phyloP scores from a whole-genome alignment of 1,140 invertebrate species.

The Drosophila littoralis region DNA sequence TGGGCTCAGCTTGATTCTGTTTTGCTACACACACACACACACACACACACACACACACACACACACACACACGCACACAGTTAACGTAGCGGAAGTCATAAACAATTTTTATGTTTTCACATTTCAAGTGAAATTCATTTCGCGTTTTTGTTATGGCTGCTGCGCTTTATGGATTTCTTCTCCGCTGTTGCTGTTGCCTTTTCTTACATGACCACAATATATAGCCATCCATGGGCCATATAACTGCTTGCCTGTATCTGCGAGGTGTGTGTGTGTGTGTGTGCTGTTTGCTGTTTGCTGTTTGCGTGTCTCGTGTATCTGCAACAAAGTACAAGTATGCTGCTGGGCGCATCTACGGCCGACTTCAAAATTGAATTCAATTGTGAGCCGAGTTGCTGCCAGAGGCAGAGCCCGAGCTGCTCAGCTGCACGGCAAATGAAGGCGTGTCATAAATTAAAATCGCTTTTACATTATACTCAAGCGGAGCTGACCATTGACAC shows the following conservation, averaged over 20 bases:
- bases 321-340: constrained; percentile 34
- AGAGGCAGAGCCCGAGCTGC: background rate
- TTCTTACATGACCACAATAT: constrained; percentile 71
- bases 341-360: constrained; percentile 4
- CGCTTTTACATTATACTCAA: constrained; percentile 16
- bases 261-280: constrained; percentile 8
- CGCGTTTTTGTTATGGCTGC: constrained; percentile 80
- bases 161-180: constrained; percentile 80
- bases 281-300: background rate
- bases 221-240: constrained; percentile 49
- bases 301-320: background rate
- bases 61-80: constrained; percentile 49
- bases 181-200: constrained; percentile 43
- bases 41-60: constrained; percentile 1
- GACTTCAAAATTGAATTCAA: constrained; percentile 64
- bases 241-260: constrained; percentile 27
- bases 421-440: background rate
- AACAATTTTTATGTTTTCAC: constrained; percentile 83
- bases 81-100: constrained; percentile 80
- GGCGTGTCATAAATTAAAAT: constrained; percentile 25
- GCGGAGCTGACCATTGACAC: constrained; percentile 4
- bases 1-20: background rate
- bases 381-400: constrained; percentile 32
- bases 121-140: constrained; percentile 83
- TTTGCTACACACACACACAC: background rate